Percentiles rank a stretch among this genome's conserved stretches.
These are phyloP conservation scores for Nesogale talazaci DNA, from an alignment of 2,113 vertebrate genomes.

Conservation along the genomic window DNA sequence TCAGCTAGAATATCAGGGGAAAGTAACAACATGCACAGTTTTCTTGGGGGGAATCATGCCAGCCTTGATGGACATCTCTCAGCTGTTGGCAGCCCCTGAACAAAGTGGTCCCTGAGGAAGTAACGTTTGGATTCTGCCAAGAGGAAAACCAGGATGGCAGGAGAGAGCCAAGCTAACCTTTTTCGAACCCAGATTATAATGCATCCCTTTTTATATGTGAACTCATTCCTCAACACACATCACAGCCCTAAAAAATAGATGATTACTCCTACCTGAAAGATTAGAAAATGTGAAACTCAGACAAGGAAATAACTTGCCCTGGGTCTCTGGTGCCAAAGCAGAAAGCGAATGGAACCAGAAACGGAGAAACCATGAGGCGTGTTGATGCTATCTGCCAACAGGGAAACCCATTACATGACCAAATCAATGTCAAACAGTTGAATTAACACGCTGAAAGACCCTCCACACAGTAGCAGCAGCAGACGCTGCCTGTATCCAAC, in stretches of 20 bases:
- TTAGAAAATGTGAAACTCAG: too few relatives aligned
- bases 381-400: too few relatives aligned
- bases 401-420: too few relatives aligned
- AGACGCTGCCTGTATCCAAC: neutral
- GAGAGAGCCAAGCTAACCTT: constrained; percentile 22
- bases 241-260: neutral
- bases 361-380: too few relatives aligned
- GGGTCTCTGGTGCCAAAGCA: too few relatives aligned
- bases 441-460: too few relatives aligned
- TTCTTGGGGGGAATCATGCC: neutral
- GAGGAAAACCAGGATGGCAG: neutral
- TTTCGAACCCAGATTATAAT: neutral
- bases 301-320: too few relatives aligned
- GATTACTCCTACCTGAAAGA: neutral
- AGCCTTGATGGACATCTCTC: neutral
- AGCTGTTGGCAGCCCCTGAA: neutral
- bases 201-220: neutral
- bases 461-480: too few relatives aligned
- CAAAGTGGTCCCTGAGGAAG: neutral
- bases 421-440: too few relatives aligned
- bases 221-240: neutral
- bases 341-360: too few relatives aligned
- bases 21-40: neutral
- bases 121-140: neutral
- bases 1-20: neutral